Percentiles rank a stretch among this genome's conserved stretches.
Evolutionary conservation across 2,797 vertebrate genomes (phyloP).

Genomic region (Sebastes ruberrimus): DNA sequence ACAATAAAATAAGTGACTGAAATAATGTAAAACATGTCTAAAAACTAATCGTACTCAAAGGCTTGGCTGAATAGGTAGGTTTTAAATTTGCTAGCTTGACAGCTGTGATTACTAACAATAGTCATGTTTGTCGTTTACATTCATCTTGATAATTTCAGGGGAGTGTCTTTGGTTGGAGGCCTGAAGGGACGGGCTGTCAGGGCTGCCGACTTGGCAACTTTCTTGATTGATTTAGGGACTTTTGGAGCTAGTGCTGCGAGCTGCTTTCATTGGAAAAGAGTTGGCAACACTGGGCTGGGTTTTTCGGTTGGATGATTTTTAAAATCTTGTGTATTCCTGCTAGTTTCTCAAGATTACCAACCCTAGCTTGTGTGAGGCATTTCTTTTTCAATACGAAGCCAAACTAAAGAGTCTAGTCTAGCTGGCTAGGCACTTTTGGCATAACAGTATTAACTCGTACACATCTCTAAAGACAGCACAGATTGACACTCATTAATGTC

Average conservation of each 20-base stretch:
- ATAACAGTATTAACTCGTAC: neutral
- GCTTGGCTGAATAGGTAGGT: neutral
- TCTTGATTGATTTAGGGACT: too few species aligned
- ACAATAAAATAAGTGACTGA: neutral
- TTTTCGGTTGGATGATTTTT: too few species aligned
- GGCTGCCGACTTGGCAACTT: too few species aligned
- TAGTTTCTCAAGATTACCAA: too few species aligned
- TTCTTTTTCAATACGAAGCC: neutral
- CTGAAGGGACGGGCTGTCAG: too few species aligned
- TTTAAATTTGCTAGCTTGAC: neutral
- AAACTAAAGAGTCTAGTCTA: neutral
- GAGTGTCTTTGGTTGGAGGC: too few species aligned
- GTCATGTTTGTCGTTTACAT: too few species aligned
- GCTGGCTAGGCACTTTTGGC: neutral
- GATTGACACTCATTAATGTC: neutral
- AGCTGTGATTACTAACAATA: too few species aligned
- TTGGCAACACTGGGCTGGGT: too few species aligned
- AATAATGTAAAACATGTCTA: neutral
- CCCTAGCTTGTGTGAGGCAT: neutral
- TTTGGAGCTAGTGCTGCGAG: accelerated
- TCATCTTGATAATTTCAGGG: too few species aligned
- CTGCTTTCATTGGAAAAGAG: too few species aligned
- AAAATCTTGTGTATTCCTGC: too few species aligned
- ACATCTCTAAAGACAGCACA: neutral
- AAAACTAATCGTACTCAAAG: neutral